Evolutionary conservation across 2,797 vertebrate species (phyloP).

Genomic region (Sarcoramphus papa): DNA sequence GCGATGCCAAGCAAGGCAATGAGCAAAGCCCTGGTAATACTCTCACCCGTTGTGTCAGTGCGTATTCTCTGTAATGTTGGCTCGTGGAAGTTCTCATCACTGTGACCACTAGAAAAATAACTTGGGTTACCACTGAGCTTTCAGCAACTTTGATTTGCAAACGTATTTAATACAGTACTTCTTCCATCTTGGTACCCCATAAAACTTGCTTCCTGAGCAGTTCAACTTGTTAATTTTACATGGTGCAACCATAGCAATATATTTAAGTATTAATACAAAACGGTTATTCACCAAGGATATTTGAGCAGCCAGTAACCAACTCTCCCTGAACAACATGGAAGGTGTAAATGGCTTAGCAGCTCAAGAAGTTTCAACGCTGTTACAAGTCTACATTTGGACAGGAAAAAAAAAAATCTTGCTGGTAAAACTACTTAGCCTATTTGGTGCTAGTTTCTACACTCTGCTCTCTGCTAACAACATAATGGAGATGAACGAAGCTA

Average conservation of each 20-base stretch:
- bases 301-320: not conserved
- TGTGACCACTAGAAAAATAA: slow-evolving; percentile 22
- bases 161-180: not conserved
- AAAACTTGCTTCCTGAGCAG: slow-evolving; percentile 18
- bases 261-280: not conserved
- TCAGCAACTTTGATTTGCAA: slow-evolving; percentile 21
- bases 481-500: not conserved
- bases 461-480: not conserved
- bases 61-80: not conserved
- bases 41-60: not conserved
- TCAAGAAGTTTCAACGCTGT: not conserved
- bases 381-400: not conserved
- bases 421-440: not conserved
- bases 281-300: not conserved
- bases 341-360: not conserved
- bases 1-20: too few species aligned
- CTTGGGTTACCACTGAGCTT: not conserved
- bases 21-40: not conserved
- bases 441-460: not conserved
- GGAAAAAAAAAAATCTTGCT: not conserved
- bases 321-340: not conserved
- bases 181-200: not conserved
- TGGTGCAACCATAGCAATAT: not conserved
- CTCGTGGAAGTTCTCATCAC: not conserved
- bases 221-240: slow-evolving; percentile 14